Percentiles rank a stretch among this genome's conserved stretches.
phyloP scores from a whole-genome alignment of 2,797 vertebrate genomes.

The Hydrophis major region DNA sequence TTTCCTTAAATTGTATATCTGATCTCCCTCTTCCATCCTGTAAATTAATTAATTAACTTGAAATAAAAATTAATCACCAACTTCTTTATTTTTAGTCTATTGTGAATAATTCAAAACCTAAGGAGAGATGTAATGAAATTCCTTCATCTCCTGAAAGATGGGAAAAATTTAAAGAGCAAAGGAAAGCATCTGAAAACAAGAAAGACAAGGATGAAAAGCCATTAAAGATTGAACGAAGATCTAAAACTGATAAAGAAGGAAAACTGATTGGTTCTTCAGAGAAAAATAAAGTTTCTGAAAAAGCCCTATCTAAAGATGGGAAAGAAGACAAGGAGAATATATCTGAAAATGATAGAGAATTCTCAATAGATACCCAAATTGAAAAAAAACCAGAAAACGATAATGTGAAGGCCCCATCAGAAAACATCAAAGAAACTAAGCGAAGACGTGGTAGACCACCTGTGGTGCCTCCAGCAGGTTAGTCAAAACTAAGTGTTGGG shows the following conservation, averaged over 20 bases:
- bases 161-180: conserved; percentile 79
- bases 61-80: conserved; percentile 23
- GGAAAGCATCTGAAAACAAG: conserved; percentile 71
- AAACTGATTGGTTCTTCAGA: conserved; percentile 69
- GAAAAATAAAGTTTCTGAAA: conserved; percentile 73
- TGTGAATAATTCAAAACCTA: conserved; percentile 74
- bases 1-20: neutral
- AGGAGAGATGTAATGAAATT: conserved; percentile 76
- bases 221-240: conserved; percentile 70
- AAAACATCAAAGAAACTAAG: conserved; percentile 70
- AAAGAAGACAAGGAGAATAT: conserved; percentile 83
- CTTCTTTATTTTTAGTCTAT: conserved; percentile 68
- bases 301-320: conserved; percentile 74
- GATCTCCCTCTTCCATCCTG: neutral
- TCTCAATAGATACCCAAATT: conserved; percentile 71
- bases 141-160: conserved; percentile 74
- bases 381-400: conserved; percentile 77
- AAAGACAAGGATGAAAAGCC: conserved; percentile 77
- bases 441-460: conserved; percentile 76
- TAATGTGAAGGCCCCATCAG: conserved; percentile 69
- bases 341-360: conserved; percentile 80
- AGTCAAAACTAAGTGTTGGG: conserved; percentile 7
- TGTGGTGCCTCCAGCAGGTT: conserved; percentile 69
- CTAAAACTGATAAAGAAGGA: conserved; percentile 74
- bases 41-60: neutral